Evolutionary conservation across 2,888 invertebrate species (phyloP), one percentile per base, ranked within the genome.

Genomic region (Halictus ligatus): DNA sequence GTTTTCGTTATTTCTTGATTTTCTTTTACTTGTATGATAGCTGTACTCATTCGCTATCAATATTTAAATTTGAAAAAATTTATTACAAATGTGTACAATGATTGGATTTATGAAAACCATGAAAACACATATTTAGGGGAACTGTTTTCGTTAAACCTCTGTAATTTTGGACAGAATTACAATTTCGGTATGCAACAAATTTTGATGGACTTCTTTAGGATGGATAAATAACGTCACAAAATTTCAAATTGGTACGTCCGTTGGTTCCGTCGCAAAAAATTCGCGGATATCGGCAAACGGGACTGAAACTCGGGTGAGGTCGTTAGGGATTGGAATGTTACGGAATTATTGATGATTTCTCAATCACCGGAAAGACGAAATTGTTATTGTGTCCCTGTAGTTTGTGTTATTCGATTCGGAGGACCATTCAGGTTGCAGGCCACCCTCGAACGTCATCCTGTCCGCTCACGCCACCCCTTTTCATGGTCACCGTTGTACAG

Each of bases 401-500:
- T 54, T 75, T 43, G 75, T 15, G 54, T 40, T 29, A 54, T 54
- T 74, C n/a, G n/a, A 75, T 75, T 75, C 74, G 15, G 43, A n/a
- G 69, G 40, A 21, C 67, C 67, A 69, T 69, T 35, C 67, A 67
- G 64, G 64, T 18, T 40, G 35, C 69, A 69, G 48, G 18, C 54
- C 40, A 58, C 48, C 71, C 54, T 69, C 78, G 50, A 54, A 29
- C 54, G 43, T 71, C 67, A 43, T n/a, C 50, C 77, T 35, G n/a
- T 69, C 40, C 21, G n/a, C 46, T 35, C n/a, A 18, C 40, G 35
- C 69, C 69, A 25, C 18, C 25, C 77, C 58, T 60, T 83, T 84
- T 64, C 78, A 78, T 58, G 71, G 64, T 64, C 75, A 78, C 15
- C 74, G 84, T 75, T 60, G 74, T 75, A 84, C 84, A 78, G 54